Evolutionary conservation across 2,113 vertebrate genomes (phyloP).

Genomic region (Platysternon megacephalum): DNA sequence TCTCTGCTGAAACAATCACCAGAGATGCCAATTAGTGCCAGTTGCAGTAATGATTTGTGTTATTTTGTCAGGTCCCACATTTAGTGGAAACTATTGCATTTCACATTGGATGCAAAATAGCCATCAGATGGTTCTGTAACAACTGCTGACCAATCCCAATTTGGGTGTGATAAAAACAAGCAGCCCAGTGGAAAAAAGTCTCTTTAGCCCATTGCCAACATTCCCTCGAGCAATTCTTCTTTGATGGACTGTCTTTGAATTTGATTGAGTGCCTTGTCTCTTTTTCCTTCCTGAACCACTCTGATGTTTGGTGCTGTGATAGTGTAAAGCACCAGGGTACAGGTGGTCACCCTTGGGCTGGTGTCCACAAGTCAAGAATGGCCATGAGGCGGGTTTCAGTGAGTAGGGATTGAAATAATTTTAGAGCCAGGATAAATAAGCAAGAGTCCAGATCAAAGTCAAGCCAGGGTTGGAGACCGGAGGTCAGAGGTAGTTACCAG

Average conservation of each 20-base stretch:
- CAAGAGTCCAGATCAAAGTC: too few species aligned
- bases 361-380: too few species aligned
- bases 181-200: not conserved
- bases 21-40: not conserved
- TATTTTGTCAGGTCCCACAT: not conserved
- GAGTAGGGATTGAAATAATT: too few species aligned
- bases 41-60: not conserved
- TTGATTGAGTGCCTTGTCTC: not conserved
- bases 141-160: not conserved
- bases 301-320: not conserved
- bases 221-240: not conserved
- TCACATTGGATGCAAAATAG: conserved; percentile 7
- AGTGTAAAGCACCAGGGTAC: too few species aligned
- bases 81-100: not conserved
- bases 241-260: not conserved
- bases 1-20: not conserved
- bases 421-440: too few species aligned
- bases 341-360: too few species aligned
- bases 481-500: too few species aligned
- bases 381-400: too few species aligned
- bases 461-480: too few species aligned
- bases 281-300: not conserved
- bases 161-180: not conserved
- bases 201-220: not conserved
- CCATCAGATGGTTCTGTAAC: conserved; percentile 18